Conservation (phyloP, 2,888 invertebrate genomes). For the Schrankia costaestrigalis region DNA sequence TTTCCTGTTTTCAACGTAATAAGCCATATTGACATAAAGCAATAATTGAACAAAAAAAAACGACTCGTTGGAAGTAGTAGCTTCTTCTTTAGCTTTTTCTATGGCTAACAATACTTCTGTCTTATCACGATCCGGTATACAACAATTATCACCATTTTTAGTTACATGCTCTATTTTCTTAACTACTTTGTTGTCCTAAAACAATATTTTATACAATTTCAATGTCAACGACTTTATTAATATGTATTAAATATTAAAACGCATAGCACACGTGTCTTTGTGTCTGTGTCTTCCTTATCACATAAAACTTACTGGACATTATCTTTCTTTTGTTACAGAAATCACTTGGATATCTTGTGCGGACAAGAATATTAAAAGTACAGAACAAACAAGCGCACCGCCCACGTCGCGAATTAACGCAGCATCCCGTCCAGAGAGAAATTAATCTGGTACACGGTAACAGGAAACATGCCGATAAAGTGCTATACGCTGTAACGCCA, state of each 20-base stretch:
- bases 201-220: too few species aligned
- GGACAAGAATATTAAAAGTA: slow-evolving; percentile 73
- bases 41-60: too few species aligned
- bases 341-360: slow-evolving; percentile 71
- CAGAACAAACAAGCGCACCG: slow-evolving; percentile 62
- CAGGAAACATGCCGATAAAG: slow-evolving; percentile 70
- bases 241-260: slow-evolving; percentile 14
- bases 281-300: slow-evolving; percentile 41
- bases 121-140: too few species aligned
- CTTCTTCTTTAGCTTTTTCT: too few species aligned
- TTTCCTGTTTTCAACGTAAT: slow-evolving; percentile 41
- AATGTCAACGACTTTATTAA: slow-evolving; percentile 21
- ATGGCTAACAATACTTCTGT: too few species aligned
- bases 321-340: slow-evolving; percentile 72
- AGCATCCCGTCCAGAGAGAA: slow-evolving; percentile 69
- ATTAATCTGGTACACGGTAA: slow-evolving; percentile 69
- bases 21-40: slow-evolving; percentile 13
- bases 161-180: too few species aligned
- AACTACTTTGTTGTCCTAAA: too few species aligned
- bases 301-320: slow-evolving; percentile 37
- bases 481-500: slow-evolving; percentile 34
- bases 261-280: slow-evolving; percentile 8
- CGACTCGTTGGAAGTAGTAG: too few species aligned
- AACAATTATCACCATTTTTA: too few species aligned
- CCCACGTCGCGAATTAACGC: slow-evolving; percentile 68